phyloP scores from a whole-genome alignment of 2,888 invertebrate genomes.

The Drosophila mayaguana region DNA sequence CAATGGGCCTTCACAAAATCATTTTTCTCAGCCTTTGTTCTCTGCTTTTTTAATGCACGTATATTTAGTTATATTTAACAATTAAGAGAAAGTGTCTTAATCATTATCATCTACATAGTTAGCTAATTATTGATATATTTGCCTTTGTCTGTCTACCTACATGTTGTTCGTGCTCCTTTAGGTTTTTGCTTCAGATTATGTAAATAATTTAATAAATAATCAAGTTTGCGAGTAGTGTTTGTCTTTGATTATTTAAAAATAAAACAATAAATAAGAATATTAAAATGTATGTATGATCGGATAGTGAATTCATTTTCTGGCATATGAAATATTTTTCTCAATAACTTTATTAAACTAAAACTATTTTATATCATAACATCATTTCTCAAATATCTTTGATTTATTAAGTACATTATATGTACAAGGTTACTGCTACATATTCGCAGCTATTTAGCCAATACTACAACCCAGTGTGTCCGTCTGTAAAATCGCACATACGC shows the following conservation, averaged over 20 bases:
- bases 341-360: neutral
- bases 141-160: neutral
- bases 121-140: neutral
- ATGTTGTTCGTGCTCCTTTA: neutral
- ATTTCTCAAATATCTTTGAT: neutral
- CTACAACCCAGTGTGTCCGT: slow-evolving; percentile 16
- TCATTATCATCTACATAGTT: neutral
- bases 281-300: neutral
- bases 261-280: neutral
- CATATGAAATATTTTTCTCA: neutral
- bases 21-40: slow-evolving; percentile 35
- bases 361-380: neutral
- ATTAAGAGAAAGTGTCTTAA: neutral
- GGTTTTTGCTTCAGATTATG: neutral
- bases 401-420: neutral
- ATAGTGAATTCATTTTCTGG: neutral
- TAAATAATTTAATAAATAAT: neutral
- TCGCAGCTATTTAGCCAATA: slow-evolving; percentile 15
- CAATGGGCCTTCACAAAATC: slow-evolving; percentile 49
- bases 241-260: neutral
- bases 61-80: slow-evolving; percentile 3
- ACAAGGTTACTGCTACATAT: too few relatives aligned
- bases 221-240: neutral
- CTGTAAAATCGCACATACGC: slow-evolving; percentile 27
- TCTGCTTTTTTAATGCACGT: slow-evolving; percentile 29